Percentiles rank a stretch among this genome's conserved stretches.
Evolutionary conservation across 2,113 vertebrate species (phyloP).

Genomic region (Hippopotamus amphibius): DNA sequence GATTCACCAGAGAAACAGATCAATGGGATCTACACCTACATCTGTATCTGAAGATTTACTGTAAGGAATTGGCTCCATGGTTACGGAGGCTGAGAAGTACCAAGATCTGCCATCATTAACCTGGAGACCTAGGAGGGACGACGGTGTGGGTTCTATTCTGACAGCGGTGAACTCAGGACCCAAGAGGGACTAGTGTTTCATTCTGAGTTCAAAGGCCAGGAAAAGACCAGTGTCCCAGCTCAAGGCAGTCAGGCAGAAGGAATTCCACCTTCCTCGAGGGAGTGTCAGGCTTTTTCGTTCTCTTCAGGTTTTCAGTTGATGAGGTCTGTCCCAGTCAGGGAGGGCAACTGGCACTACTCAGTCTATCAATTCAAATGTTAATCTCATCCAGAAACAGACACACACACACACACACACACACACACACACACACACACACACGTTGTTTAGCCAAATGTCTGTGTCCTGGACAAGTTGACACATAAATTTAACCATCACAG

Average conservation of each 20-base stretch:
- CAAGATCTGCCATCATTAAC: neutral
- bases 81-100: neutral
- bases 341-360: neutral
- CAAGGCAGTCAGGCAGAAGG: neutral
- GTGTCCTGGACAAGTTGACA: no score
- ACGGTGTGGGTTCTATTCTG: accelerated
- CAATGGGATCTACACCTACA: neutral
- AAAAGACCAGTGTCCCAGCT: no score
- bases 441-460: neutral
- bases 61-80: neutral
- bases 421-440: neutral
- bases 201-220: accelerated
- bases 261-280: neutral
- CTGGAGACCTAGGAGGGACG: accelerated
- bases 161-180: neutral
- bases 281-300: neutral
- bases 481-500: neutral
- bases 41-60: neutral
- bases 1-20: neutral
- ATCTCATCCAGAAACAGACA: neutral
- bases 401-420: neutral
- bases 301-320: accelerated
- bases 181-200: accelerated
- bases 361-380: neutral
- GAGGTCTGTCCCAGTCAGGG: neutral